Base-by-base conservation (phyloP, 2,888 invertebrate genomes). In the Meiosimyza decipiens region DNA sequence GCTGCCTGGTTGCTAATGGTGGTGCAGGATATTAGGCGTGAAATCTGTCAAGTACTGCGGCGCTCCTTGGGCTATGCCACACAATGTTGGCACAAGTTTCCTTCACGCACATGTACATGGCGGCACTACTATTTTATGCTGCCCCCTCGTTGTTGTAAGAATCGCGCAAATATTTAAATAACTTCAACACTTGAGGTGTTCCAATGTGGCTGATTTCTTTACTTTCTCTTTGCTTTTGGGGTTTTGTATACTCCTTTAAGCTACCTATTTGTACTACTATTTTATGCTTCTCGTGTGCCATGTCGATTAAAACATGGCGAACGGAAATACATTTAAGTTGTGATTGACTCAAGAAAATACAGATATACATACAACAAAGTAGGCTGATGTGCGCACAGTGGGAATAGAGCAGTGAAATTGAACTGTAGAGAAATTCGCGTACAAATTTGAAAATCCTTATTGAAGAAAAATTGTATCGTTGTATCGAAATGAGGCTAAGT, bases 131-230 rank as follows among this genome's bases (percentile, higher is more conserved):
- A 15, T 11, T 22, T 16, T 16, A 18, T 55, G 4, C 16, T 55
- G 11, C n/a, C 54, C 6, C 55, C 22, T 55, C 55, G n/a, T 55
- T 9, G 40, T 40, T 9, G 40, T 40, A 40, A 40, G 40, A 9
- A 40, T 40, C 13, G n/a, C n/a, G 60, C 16, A 62, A 62, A 62
- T 62, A 62, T 62, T 62, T 28, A 62, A 62, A 62, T 40, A 62
- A 62, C 60, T 62, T 62, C 60, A 62, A 62, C 47, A 62, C 16
- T 40, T 62, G n/a, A 28, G 33, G 40, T 62, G 60, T n/a, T 62
- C 28, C 60, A 40, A 33, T 22, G 28, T 62, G 40, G 47, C 40
- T n/a, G 33, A 6, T 59, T 28, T 11, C 59, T 18, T 15, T 16
- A 33, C n/a, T 33, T 62, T 22, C n/a, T 62, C 33, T 62, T 16